These are phyloP conservation scores for Chrysaora quinquecirrha DNA, from an alignment of 30 jellyfish, hydroid and myxozoan genomes.

Conservation along the genomic window DNA sequence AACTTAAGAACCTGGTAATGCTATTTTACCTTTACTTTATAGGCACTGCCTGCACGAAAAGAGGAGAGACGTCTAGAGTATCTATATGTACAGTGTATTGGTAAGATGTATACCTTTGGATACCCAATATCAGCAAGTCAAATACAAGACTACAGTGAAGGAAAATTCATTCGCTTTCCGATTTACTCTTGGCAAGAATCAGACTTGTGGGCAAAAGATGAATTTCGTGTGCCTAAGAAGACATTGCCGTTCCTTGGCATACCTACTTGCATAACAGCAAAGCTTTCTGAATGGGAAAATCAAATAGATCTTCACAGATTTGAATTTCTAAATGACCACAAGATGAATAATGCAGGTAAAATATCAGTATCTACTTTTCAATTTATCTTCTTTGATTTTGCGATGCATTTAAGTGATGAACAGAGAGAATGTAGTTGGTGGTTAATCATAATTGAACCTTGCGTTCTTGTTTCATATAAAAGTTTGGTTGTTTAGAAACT, in stretches of 20 bases:
- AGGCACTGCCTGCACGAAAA: constrained; percentile 66
- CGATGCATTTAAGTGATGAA: too few relatives aligned
- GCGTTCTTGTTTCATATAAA: too few relatives aligned
- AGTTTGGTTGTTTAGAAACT: too few relatives aligned
- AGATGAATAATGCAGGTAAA: constrained; percentile 71
- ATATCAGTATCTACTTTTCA: too few relatives aligned
- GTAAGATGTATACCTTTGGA: constrained; percentile 70
- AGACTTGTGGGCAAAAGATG: constrained; percentile 70
- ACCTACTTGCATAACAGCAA: constrained; percentile 16
- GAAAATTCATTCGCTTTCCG: constrained; percentile 62
- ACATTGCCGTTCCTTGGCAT: constrained; percentile 59
- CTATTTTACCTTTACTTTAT: background rate
- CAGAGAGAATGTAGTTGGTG: too few relatives aligned
- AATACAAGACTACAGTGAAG: constrained; percentile 33
- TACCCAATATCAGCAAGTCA: constrained; percentile 32
- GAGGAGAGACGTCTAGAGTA: constrained; percentile 40
- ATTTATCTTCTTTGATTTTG: too few relatives aligned
- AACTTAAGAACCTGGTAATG: too few relatives aligned
- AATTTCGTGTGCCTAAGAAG: constrained; percentile 10
- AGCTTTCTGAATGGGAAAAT: constrained; percentile 46
- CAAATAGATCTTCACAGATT: constrained; percentile 53
- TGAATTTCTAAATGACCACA: constrained; percentile 55
- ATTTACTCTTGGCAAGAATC: constrained; percentile 69
- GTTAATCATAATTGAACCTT: too few relatives aligned
- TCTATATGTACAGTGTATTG: constrained; percentile 53